phyloP scores from a whole-genome alignment of 2,888 invertebrate genomes.

The Adelognathus sp. region DNA sequence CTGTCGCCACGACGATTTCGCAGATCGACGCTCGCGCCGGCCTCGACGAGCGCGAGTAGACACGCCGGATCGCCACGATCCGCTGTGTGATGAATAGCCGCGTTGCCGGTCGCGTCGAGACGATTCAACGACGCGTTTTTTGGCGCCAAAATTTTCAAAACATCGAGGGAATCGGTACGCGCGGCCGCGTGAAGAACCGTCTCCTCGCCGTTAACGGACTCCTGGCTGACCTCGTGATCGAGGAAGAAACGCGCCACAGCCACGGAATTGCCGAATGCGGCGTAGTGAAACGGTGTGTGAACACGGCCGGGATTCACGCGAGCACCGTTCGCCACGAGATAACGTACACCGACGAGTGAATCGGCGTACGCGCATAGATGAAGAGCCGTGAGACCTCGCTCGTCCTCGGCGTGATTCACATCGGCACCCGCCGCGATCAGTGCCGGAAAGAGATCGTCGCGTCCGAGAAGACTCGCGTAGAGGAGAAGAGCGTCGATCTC shows the following conservation, averaged over 20 bases:
- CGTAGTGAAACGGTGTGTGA: slow-evolving; percentile 93
- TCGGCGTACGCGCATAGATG: slow-evolving; percentile 91
- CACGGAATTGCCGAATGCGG: slow-evolving; percentile 93
- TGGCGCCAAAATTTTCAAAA: slow-evolving; percentile 88
- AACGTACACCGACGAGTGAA: slow-evolving; percentile 87
- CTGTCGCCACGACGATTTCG: slow-evolving; percentile 89
- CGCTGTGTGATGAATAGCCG: slow-evolving; percentile 91
- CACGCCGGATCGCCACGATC: slow-evolving; percentile 90
- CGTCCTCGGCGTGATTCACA: slow-evolving; percentile 87
- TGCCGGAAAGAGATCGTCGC: slow-evolving; percentile 86
- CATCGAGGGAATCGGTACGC: slow-evolving; percentile 91
- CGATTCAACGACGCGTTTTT: slow-evolving; percentile 90
- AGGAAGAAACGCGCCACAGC: slow-evolving; percentile 91
- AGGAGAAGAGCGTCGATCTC: slow-evolving; percentile 89
- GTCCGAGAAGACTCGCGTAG: slow-evolving; percentile 89
- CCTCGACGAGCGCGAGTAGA: slow-evolving; percentile 88
- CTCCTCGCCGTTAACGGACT: slow-evolving; percentile 86
- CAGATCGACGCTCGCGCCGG: slow-evolving; percentile 88
- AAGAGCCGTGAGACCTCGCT: slow-evolving; percentile 87
- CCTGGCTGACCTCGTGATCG: slow-evolving; percentile 86
- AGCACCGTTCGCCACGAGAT: slow-evolving; percentile 86
- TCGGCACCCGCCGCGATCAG: slow-evolving; percentile 88
- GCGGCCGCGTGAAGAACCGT: slow-evolving; percentile 93
- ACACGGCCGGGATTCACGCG: slow-evolving; percentile 88
- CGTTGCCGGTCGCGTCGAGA: slow-evolving; percentile 89